phyloP scores from a whole-genome alignment of 2,888 invertebrate genomes.

The Diplolepis rosae region DNA sequence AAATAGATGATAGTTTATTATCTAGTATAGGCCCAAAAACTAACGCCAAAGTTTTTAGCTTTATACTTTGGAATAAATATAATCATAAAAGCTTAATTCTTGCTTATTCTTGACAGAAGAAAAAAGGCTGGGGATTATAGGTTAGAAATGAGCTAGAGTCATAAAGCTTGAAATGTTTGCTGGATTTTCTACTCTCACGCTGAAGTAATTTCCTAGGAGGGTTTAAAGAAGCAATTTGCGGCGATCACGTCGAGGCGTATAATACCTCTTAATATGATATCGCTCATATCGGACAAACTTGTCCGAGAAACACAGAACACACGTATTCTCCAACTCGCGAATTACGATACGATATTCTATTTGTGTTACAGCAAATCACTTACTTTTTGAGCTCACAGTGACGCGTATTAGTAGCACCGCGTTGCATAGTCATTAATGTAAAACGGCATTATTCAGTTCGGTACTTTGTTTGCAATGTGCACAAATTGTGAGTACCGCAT shows the following conservation, averaged over 20 bases:
- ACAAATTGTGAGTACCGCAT: not conserved
- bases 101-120: too few relatives aligned
- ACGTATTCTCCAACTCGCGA: not conserved
- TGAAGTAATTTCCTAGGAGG: constrained; percentile 24
- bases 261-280: constrained; percentile 15
- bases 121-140: constrained; percentile 10
- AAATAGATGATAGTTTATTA: too few relatives aligned
- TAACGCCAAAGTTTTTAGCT: too few relatives aligned
- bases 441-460: constrained; percentile 43
- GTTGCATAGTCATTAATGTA: constrained; percentile 50
- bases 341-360: constrained; percentile 36
- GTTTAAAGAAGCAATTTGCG: constrained; percentile 51
- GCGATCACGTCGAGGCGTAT: constrained; percentile 43
- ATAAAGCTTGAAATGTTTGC: constrained; percentile 9
- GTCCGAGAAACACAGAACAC: not conserved
- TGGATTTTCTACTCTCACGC: constrained; percentile 3
- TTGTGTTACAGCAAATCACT: constrained; percentile 57
- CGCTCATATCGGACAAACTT: not conserved
- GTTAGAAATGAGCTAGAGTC: not conserved
- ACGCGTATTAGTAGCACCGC: constrained; percentile 34
- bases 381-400: constrained; percentile 45
- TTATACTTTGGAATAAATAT: too few relatives aligned
- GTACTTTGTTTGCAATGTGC: constrained; percentile 6
- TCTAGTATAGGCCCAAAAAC: too few relatives aligned
- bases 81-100: too few relatives aligned